Conservation (phyloP, 2,113 vertebrate species). For the cat (Felis catus) region DNA sequence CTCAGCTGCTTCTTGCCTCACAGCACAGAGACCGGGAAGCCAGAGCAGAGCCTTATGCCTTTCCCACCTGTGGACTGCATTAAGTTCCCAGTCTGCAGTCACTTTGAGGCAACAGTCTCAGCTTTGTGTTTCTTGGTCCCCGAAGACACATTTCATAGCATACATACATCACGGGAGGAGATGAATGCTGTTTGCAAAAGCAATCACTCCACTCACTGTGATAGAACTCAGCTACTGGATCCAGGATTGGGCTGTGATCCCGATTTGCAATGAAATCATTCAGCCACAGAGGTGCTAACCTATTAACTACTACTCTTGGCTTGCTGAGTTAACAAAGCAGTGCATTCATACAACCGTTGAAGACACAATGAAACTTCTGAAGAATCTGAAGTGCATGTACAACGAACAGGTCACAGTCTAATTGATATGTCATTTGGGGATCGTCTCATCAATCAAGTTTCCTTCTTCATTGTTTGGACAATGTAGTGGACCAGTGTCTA, state of each 20-base stretch:
- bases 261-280: background rate
- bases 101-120: background rate
- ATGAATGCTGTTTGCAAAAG: constrained; percentile 17
- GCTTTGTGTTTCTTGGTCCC: constrained; percentile 37
- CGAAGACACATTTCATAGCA: constrained; percentile 2
- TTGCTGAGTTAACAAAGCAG: background rate
- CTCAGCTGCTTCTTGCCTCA: background rate
- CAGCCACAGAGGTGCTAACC: background rate
- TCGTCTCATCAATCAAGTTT: background rate
- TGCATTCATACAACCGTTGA: background rate
- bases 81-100: background rate
- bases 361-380: background rate
- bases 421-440: background rate
- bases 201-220: background rate
- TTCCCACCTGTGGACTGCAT: background rate
- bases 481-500: background rate
- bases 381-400: background rate
- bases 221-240: background rate
- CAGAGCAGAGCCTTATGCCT: background rate
- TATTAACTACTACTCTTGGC: background rate
- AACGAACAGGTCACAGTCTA: background rate
- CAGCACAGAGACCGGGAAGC: background rate
- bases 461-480: background rate
- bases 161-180: background rate
- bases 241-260: background rate